Conservation (phyloP, 2,888 invertebrate species). For the Glomeris marginata region DNA sequence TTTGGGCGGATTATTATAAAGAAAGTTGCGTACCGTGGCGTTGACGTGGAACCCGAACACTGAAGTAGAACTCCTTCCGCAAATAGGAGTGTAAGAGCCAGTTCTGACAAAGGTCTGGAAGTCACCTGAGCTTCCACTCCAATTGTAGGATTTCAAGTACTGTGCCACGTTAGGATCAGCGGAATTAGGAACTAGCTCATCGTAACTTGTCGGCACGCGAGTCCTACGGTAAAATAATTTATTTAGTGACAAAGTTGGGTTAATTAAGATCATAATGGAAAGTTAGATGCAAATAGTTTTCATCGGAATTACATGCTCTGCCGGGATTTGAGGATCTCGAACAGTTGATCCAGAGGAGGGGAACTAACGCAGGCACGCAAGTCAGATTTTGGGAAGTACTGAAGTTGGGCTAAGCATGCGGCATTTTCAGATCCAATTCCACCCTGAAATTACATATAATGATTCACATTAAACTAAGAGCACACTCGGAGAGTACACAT, state of each 20-base stretch:
- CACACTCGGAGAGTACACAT: no score
- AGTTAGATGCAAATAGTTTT: no score
- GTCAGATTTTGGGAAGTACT: slow-evolving; percentile 8
- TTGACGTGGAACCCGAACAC: no score
- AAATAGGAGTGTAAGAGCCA: background rate
- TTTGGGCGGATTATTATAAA: background rate
- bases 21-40: background rate
- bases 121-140: slow-evolving; percentile 3
- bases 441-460: no score
- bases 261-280: no score
- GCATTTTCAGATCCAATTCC: slow-evolving; percentile 2
- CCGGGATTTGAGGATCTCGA: slow-evolving; percentile 4
- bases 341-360: slow-evolving; percentile 5
- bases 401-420: slow-evolving; percentile 5
- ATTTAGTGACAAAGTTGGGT: no score
- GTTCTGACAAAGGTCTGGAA: slow-evolving; percentile 7
- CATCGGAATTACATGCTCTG: slow-evolving; percentile 4
- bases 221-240: background rate
- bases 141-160: slow-evolving; percentile 7
- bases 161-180: slow-evolving; percentile 3
- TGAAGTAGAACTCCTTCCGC: no score
- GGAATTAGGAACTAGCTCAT: background rate
- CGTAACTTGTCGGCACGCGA: slow-evolving; percentile 3
- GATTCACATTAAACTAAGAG: no score
- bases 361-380: slow-evolving; percentile 7